Base-by-base conservation (phyloP, 2,113 vertebrate species). In the Numida meleagris region DNA sequence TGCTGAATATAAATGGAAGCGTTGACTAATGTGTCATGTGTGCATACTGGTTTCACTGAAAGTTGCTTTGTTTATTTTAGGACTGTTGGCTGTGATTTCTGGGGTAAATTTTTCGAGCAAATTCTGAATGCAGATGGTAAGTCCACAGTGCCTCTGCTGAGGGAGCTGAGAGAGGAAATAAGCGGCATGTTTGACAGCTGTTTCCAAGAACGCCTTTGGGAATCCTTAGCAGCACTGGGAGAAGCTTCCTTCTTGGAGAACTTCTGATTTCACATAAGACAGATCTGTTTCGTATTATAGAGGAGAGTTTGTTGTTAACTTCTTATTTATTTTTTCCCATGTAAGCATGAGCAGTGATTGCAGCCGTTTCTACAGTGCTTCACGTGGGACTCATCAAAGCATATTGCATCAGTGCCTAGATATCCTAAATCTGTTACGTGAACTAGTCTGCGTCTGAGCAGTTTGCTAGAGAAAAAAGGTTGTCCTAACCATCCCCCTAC, bases 41-140 rank as follows among this genome's bases (percentile, higher is more conserved):
- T 67, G 38, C 33, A 1, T n/a, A 6, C 50, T 42, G 16, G 12
- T 87, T 86, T 95, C 73, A 93, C 83, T 96, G 94, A 91, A 88
- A 91, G 79, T 59, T 83, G 9, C 67, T 97, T 85, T 95, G 0
- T 97, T 55, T 97, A 62, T 92, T 97, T 95, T 93, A 98, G 98
- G 96, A 84, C 84, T 78, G 82, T 66, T 86, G 85, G 83, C 61
- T 83, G 86, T 92, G 96, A 95, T 73, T 94, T 98, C 90, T 98
- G 98, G 98, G 97, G 77, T 89, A 97, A 96, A 59, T 95, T 98
- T 94, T 98, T 98, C 93, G 93, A 73, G 91, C 97, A 89, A 95
- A 96, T 98, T 94, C 96, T 98, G 93, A 98, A 98, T 96, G 86
- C 97, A 86, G 93, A 84, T 90, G 96, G 90, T 63, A 97, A 96